Percentiles rank a stretch among this genome's conserved stretches.
These are phyloP conservation scores for Mesochorus sp. DNA, from an alignment of 2,888 invertebrate species.

Conservation along the genomic window DNA sequence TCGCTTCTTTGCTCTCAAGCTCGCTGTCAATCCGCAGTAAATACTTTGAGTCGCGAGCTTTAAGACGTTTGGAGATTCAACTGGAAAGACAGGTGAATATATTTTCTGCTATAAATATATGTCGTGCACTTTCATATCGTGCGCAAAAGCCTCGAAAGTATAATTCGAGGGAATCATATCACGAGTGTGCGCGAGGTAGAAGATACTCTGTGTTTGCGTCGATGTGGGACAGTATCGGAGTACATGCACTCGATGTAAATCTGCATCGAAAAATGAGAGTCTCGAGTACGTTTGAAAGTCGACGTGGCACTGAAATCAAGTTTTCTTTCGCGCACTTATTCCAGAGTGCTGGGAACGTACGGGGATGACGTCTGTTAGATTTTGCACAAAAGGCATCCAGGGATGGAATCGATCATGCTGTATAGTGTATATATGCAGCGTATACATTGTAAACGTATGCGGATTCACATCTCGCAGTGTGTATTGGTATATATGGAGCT, in stretches of 20 bases:
- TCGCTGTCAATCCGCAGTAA: neutral
- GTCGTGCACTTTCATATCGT: neutral
- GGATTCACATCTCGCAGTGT: neutral
- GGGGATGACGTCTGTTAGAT: constrained; percentile 11
- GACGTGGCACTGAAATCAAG: constrained; percentile 34
- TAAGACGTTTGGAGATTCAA: neutral
- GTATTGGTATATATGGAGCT: neutral
- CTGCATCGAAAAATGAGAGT: neutral
- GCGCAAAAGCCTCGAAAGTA: constrained; percentile 1
- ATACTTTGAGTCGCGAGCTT: neutral
- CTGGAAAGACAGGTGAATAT: neutral
- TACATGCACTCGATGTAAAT: constrained; percentile 6
- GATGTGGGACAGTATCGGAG: constrained; percentile 16
- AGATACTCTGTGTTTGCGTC: constrained; percentile 29
- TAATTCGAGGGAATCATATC: constrained; percentile 31
- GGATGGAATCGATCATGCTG: constrained; percentile 41
- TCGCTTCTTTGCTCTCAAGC: neutral
- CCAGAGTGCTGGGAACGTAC: constrained; percentile 34
- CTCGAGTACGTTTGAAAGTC: neutral
- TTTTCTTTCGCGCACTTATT: constrained; percentile 55
- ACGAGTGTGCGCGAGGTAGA: constrained; percentile 21
- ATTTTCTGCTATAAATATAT: neutral
- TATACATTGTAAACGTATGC: neutral
- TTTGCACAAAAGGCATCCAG: neutral
- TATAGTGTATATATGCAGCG: neutral